Conservation (phyloP, 2,113 vertebrate genomes). For the Callipepla californica region DNA sequence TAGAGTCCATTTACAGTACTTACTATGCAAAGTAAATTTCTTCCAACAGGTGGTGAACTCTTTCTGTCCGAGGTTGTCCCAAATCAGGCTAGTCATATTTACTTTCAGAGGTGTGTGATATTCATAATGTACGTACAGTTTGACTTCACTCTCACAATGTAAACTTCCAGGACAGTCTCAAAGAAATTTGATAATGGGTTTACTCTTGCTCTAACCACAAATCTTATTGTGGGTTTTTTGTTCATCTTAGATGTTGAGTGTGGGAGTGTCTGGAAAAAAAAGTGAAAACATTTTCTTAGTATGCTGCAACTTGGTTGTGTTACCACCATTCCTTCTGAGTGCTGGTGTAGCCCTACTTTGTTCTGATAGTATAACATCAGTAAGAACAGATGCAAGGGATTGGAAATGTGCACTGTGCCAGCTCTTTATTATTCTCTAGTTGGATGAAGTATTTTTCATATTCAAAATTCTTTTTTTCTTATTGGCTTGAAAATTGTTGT, state of each 20-base stretch:
- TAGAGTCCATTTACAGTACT: background rate
- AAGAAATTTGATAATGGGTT: background rate
- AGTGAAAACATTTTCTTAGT: background rate
- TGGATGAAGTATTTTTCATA: background rate
- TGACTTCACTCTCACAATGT: background rate
- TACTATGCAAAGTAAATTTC: background rate
- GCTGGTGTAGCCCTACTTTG: background rate
- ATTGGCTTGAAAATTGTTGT: background rate
- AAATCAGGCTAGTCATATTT: background rate
- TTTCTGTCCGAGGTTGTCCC: background rate
- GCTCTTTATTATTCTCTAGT: background rate
- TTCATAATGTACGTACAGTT: background rate
- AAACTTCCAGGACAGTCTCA: background rate
- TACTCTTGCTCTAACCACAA: slow-evolving; percentile 7
- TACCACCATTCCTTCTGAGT: background rate
- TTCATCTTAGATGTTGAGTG: background rate
- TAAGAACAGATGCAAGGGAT: background rate
- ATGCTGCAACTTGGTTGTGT: background rate
- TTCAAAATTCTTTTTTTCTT: background rate
- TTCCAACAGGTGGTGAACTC: background rate
- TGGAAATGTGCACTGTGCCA: background rate
- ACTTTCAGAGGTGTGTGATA: background rate
- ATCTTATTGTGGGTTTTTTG: background rate
- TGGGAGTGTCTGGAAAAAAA: background rate
- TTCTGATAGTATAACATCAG: background rate